phyloP scores from a whole-genome alignment of 2,888 invertebrate genomes.

The Icerya purchasi region DNA sequence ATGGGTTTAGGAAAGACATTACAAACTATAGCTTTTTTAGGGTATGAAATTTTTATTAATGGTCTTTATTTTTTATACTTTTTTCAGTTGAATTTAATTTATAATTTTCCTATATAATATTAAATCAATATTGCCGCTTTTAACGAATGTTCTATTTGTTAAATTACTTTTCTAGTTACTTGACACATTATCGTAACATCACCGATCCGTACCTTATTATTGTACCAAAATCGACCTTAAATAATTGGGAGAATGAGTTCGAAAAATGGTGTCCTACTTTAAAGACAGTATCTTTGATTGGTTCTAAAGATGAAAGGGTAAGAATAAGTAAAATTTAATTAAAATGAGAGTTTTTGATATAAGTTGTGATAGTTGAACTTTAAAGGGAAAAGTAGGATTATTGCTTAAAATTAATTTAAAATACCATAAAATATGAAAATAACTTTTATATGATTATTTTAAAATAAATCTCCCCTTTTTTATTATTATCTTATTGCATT shows the following conservation, averaged over 20 bases:
- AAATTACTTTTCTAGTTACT: conserved; percentile 35
- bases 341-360: no score
- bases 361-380: no score
- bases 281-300: background rate
- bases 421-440: no score
- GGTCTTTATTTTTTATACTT: background rate
- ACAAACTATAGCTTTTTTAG: conserved; percentile 88
- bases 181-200: conserved; percentile 80
- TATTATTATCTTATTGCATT: no score
- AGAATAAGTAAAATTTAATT: no score
- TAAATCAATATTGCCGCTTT: no score
- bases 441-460: no score
- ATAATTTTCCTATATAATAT: no score
- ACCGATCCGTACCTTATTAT: conserved; percentile 93
- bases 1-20: conserved; percentile 99
- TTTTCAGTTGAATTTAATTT: background rate
- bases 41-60: conserved; percentile 24
- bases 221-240: conserved; percentile 37
- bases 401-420: no score
- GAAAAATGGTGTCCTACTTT: conserved; percentile 3
- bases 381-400: no score
- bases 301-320: background rate
- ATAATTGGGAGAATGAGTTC: background rate
- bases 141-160: no score
- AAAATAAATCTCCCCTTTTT: no score